Percentiles rank a stretch among this genome's conserved stretches.
Conservation (phyloP, 2,888 invertebrate genomes). For the Drosophila rubida region DNA sequence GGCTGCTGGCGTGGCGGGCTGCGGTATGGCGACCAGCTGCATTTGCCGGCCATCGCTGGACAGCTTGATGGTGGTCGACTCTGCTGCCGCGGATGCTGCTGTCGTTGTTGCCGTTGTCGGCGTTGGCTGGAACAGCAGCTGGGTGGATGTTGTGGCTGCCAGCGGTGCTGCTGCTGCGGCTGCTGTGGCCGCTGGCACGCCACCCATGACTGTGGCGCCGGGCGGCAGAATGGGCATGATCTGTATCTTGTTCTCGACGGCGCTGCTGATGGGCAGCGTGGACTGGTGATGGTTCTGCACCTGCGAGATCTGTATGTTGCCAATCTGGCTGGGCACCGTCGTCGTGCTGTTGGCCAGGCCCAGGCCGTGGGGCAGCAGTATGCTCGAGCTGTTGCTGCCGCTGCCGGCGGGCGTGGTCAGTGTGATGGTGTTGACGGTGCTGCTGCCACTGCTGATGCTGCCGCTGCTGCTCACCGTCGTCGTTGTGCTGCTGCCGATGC, state of each 20-base stretch:
- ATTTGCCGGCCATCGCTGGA: conserved; percentile 76
- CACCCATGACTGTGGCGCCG: conserved; percentile 75
- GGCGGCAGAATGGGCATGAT: conserved; percentile 84
- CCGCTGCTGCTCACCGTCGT: conserved; percentile 49
- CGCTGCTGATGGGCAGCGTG: conserved; percentile 74
- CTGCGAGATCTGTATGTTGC: conserved; percentile 85
- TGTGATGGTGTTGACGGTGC: conserved; percentile 54
- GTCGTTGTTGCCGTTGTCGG: conserved; percentile 25
- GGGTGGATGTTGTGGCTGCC: conserved; percentile 44
- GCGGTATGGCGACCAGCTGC: conserved; percentile 78
- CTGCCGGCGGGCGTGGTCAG: conserved; percentile 24
- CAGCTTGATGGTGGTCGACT: conserved; percentile 67
- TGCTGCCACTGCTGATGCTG: conserved; percentile 26
- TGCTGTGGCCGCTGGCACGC: conserved; percentile 46
- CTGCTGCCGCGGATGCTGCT: conserved; percentile 25
- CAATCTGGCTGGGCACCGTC: conserved; percentile 85
- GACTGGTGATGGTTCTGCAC: conserved; percentile 74
- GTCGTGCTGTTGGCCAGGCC: conserved; percentile 53
- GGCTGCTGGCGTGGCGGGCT: conserved; percentile 49
- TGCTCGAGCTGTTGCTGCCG: conserved; percentile 50
- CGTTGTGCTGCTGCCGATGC: conserved; percentile 18
- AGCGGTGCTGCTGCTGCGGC: conserved; percentile 25
- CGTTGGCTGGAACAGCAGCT: conserved; percentile 64
- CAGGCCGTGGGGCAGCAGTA: conserved; percentile 58
- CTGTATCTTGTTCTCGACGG: conserved; percentile 85